Conservation (phyloP, 2,113 vertebrate genomes). For the Arvicanthis niloticus region DNA sequence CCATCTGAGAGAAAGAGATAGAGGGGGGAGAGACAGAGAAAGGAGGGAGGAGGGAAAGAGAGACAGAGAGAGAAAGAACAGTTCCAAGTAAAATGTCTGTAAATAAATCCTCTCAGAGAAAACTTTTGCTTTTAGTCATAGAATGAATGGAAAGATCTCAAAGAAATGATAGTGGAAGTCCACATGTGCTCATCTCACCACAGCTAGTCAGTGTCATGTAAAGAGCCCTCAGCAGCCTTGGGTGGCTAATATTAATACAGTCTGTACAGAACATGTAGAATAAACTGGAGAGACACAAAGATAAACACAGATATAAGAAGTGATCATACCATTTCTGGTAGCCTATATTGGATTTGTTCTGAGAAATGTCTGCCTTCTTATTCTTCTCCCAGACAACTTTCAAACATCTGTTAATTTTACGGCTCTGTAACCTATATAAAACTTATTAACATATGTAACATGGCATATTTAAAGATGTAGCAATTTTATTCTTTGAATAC, state of each 20-base stretch:
- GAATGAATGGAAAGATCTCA: background rate
- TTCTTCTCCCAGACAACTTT: background rate
- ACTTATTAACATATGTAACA: background rate
- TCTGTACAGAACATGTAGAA: background rate
- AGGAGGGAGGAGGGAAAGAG: too few relatives aligned
- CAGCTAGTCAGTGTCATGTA: too few relatives aligned
- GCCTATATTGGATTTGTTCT: background rate
- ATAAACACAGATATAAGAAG: background rate
- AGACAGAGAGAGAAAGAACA: background rate
- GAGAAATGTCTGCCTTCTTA: background rate
- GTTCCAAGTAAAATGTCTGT: background rate
- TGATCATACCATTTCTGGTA: rapidly evolving
- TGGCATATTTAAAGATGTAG: background rate
- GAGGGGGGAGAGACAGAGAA: background rate
- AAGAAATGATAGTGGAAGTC: background rate
- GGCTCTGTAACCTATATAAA: background rate
- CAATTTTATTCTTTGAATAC: background rate
- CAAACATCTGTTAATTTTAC: background rate
- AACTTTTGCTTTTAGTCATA: background rate
- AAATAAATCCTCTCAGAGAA: background rate
- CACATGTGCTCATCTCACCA: too few relatives aligned
- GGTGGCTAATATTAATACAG: background rate
- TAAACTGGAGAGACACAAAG: background rate
- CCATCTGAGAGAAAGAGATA: background rate
- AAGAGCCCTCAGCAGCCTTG: background rate